Percentiles rank a stretch among this genome's conserved stretches.
Conservation (phyloP, 2,113 vertebrate species). For the Mirza zaza region DNA sequence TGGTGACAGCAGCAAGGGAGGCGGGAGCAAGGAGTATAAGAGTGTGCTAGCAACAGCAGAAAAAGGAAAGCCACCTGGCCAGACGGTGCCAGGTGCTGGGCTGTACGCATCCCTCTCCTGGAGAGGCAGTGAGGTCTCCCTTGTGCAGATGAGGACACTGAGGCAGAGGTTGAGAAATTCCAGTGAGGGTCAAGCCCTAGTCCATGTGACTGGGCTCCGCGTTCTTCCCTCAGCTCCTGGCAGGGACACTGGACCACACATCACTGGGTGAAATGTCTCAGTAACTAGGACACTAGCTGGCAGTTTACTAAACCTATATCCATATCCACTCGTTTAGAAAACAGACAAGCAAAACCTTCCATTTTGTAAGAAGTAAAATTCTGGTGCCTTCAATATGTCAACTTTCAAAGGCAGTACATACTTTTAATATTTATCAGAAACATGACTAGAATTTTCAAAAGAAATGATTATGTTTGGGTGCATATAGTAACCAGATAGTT, state of each 20-base stretch:
- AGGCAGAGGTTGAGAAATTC: neutral
- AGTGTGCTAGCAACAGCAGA: neutral
- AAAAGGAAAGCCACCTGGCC: neutral
- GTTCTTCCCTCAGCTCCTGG: neutral
- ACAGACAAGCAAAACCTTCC: neutral
- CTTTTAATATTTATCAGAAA: constrained; percentile 33
- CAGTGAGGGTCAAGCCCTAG: neutral
- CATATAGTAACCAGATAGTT: neutral
- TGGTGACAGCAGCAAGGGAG: neutral
- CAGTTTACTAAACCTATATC: neutral
- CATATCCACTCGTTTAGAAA: neutral
- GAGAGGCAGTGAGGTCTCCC: neutral
- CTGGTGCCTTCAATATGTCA: neutral
- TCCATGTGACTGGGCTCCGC: neutral
- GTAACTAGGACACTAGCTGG: neutral
- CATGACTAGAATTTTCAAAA: constrained; percentile 15
- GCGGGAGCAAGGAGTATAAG: neutral
- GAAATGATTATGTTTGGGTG: neutral
- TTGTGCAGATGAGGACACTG: neutral
- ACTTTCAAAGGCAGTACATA: neutral
- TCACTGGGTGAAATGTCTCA: neutral
- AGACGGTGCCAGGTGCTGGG: neutral
- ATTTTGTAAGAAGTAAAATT: neutral
- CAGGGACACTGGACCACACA: rapidly evolving
- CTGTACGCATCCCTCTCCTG: neutral